Evolutionary conservation across 2,113 vertebrate species (phyloP), one percentile per base, ranked within the genome.

Genomic region (Macrotis lagotis): DNA sequence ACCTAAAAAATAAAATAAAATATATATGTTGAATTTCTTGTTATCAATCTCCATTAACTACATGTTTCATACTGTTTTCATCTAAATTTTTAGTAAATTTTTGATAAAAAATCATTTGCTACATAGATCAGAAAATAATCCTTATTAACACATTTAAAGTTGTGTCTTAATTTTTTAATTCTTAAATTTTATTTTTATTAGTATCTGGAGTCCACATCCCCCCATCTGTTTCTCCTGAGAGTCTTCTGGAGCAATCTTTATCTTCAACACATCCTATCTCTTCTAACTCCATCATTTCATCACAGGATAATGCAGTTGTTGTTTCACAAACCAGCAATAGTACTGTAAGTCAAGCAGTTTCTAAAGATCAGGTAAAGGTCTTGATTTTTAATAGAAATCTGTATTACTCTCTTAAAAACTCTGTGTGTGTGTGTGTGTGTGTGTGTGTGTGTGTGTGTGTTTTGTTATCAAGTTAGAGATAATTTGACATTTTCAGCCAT

Each of bases 151-250:
- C 22, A 6, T 90, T 90, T 90, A 48, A 25, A 55, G 37, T 88
- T 90, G 0, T 59, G 6, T 93, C 12, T 93, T 12, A 51, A 37
- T 26, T 48, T 89, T 51, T 25, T 90, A 25, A 93, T n/a, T 7
- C 3, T 44, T 1, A 47, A 28, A 83, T 66, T 47, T 83, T 28
- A 4, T 12, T 96, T 83, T 14, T 47, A 88, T 55, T 88, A 98
- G 98, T 98, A 4, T 96, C 98, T 93, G 98, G 98, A 97, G 97
- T 98, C 92, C 97, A 52, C 37, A 88, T 97, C 47, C n/a, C 98
- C 50, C 93, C 96, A 92, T 51, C 50, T 11, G 90, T 93, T 52
- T 95, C 98, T 97, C 14, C 98, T 88, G 98, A 98, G 22, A 89
- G 97, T 95, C 51, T 97, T 1, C 92, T 97, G 97, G 98, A 98